Conservation (phyloP, 1,140 invertebrate genomes). For the Tetragonula clypearis region DNA sequence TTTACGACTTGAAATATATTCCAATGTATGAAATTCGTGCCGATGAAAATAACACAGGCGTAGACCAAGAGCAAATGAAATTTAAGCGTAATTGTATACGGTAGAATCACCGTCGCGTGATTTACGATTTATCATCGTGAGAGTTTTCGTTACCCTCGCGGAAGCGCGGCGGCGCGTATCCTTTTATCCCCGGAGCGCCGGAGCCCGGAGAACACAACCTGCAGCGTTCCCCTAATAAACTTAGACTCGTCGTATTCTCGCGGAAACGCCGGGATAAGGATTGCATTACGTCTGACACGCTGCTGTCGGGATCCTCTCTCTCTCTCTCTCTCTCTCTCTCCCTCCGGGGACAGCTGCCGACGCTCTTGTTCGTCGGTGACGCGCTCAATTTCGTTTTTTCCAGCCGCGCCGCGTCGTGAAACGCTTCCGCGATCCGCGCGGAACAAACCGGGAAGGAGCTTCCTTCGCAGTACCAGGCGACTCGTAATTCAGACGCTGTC, state of each 20-base stretch:
- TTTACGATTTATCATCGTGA: constrained; percentile 11
- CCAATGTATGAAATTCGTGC: too few relatives aligned
- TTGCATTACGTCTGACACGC: constrained; percentile 61
- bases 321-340: not conserved
- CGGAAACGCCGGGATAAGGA: constrained; percentile 43
- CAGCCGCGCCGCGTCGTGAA: not conserved
- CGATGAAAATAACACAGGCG: too few relatives aligned
- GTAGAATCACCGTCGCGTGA: not conserved
- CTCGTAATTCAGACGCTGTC: not conserved
- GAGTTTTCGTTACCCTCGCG: constrained; percentile 1
- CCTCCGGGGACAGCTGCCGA: constrained; percentile 30
- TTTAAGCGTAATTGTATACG: not conserved
- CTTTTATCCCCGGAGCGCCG: constrained; percentile 3
- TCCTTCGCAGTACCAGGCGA: not conserved
- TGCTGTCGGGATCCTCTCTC: not conserved
- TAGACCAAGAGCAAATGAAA: not conserved
- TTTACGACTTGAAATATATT: too few relatives aligned
- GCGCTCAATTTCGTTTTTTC: constrained; percentile 42
- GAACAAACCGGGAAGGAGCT: too few relatives aligned
- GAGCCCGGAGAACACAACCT: not conserved
- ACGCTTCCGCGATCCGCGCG: not conserved
- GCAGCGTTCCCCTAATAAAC: constrained; percentile 47
- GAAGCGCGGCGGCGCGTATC: not conserved
- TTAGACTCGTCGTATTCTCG: constrained; percentile 51
- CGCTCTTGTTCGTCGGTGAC: constrained; percentile 27